Base-by-base conservation (phyloP, 1,140 invertebrate genomes). In the Drosophila parvula region DNA sequence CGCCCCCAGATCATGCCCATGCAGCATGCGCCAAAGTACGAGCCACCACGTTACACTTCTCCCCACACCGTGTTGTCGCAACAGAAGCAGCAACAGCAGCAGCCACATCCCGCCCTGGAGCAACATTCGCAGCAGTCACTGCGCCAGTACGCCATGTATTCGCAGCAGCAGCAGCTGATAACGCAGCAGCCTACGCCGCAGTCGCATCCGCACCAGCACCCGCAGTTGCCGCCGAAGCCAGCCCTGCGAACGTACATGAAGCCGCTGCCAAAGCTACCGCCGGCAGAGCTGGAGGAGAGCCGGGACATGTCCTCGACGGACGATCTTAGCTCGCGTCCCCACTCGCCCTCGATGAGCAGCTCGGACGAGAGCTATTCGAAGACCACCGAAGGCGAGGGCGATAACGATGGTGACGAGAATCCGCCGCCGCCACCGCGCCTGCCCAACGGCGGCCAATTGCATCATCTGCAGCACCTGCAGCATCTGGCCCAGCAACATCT, bases 331-430 rank as follows among this genome's bases (percentile, higher is more conserved):
- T 96, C 96, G 0, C 92, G 96, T 3, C 96, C 96, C 65, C 94
- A 96, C 63, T 96, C 96, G 28, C 96, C 96, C 4, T 96, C 95
- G 82, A 94, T 96, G 45, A 96, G 95, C 90, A 96, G 96, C 53
- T 96, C 96, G 2, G 96, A 96, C 85, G 96, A 97, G 90, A 96
- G 95, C 88, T 96, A 96, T 85, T 96, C 95, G 50, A 94, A 95
- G 57, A 96, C 95, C 28, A 96, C 95, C 4, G 95, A 91, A 48
- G 89, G 90, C 41, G 90, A 92, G 58, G 85, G 85, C 50, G 91
- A 90, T 32, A 58, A 47, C 16, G 82, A 86, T 22, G 70, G 94
- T 91, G 90, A 93, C 78, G 51, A 55, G 8, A 36, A 55, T 27
- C 51, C 34, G 5, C 51, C 51, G 34, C 51, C 51, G 30, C 59